Percentiles rank a stretch among this genome's conserved stretches.
Conservation (phyloP, 2,113 vertebrate species). For the Acrocephalus arundinaceus region DNA sequence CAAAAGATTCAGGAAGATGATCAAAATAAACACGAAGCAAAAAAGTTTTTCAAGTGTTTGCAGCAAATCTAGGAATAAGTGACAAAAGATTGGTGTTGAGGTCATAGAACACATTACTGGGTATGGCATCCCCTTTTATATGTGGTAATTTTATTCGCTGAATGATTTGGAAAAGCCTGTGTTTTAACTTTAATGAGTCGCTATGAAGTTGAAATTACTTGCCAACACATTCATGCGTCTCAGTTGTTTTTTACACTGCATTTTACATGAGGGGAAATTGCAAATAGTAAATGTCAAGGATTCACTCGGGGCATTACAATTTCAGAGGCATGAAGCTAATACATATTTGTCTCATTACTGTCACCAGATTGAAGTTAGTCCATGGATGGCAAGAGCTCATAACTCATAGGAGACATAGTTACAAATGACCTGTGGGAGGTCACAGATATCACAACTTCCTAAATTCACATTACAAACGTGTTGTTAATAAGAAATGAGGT, state of each 20-base stretch:
- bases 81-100: background rate
- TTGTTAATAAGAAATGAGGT: constrained; percentile 58
- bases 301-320: constrained; percentile 70
- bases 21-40: background rate
- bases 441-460: constrained; percentile 45
- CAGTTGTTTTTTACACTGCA: constrained; percentile 63
- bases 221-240: constrained; percentile 29
- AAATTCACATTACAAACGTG: constrained; percentile 8
- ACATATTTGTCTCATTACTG: constrained; percentile 80
- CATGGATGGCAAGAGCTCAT: constrained; percentile 34
- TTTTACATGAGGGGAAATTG: constrained; percentile 73
- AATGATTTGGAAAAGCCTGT: background rate
- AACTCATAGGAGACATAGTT: constrained; percentile 61
- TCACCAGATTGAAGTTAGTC: constrained; percentile 72
- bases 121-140: background rate
- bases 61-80: background rate
- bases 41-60: background rate
- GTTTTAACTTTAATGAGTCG: constrained; percentile 41
- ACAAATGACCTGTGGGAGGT: constrained; percentile 74
- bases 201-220: constrained; percentile 44
- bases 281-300: constrained; percentile 77
- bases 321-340: constrained; percentile 78
- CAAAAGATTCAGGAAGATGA: background rate
- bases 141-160: background rate
- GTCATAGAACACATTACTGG: background rate